A percentile compares a stretch with the other conserved stretches of the same genome.
Conservation (phyloP, 2,113 vertebrate species). For the Plecturocebus donacophilus region DNA sequence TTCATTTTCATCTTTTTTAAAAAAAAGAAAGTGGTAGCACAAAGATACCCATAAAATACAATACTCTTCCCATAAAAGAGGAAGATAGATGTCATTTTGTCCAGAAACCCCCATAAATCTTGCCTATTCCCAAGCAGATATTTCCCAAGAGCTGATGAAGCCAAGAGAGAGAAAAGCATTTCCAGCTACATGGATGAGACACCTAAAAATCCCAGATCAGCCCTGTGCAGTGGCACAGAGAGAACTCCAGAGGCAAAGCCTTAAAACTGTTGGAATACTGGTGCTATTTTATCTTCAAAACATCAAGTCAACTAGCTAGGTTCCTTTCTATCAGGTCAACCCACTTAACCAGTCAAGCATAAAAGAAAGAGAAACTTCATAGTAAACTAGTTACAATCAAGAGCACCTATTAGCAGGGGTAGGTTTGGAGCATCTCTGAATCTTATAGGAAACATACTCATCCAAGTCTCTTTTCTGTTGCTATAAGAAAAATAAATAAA, state of each 20-base stretch:
- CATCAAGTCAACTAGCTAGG: background rate
- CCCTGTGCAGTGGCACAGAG: background rate
- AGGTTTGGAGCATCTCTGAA: background rate
- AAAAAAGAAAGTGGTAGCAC: background rate
- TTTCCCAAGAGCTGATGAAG: background rate
- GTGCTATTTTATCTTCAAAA: background rate
- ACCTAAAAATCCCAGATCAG: background rate
- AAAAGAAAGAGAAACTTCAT: background rate
- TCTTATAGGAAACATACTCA: background rate
- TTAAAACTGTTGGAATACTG: background rate
- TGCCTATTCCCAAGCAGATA: background rate
- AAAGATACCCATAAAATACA: background rate
- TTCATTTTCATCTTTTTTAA: background rate
- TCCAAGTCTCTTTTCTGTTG: background rate
- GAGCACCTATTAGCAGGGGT: background rate
- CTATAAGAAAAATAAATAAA: constrained; percentile 7
- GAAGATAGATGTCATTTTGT: background rate
- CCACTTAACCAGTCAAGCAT: background rate
- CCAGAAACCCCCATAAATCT: background rate
- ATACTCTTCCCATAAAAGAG: background rate
- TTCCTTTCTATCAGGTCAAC: background rate
- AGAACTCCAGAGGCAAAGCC: background rate
- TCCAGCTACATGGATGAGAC: background rate
- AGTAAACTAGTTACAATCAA: background rate
- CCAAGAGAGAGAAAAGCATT: background rate